Evolutionary conservation across 1,140 invertebrate species (phyloP).

Genomic region (Procambarus clarkii): DNA sequence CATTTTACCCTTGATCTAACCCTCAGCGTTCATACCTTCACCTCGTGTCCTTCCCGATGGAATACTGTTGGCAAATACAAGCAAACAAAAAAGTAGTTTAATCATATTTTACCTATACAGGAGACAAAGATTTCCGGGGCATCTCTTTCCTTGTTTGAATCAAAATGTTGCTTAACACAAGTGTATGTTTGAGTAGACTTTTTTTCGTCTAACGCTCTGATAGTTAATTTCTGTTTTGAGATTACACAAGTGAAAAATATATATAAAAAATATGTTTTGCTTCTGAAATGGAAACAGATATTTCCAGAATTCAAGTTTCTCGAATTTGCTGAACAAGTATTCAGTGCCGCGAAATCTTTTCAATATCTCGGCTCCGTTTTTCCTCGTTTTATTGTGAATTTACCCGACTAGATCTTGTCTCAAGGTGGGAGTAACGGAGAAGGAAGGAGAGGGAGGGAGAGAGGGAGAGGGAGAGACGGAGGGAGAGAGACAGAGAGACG

Average conservation of each 20-base stretch:
- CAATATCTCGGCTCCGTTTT: conserved; percentile 10
- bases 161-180: neutral
- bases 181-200: neutral
- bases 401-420: neutral
- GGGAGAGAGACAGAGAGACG: neutral
- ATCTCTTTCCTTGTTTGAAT: neutral
- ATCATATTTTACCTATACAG: too few species aligned
- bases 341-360: conserved; percentile 1
- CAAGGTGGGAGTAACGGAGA: neutral
- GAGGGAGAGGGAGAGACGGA: neutral
- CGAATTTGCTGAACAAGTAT: conserved; percentile 2
- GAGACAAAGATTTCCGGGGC: too few species aligned
- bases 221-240: too few species aligned
- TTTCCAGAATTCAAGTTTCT: neutral
- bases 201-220: too few species aligned
- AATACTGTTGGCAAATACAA: too few species aligned
- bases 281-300: neutral
- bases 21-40: too few species aligned
- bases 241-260: neutral
- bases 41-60: too few species aligned
- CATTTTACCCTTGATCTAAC: too few species aligned
- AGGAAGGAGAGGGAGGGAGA: neutral
- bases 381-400: neutral
- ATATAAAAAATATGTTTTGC: neutral
- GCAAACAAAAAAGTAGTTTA: too few species aligned